phyloP scores from a whole-genome alignment of 2,113 vertebrate genomes.

The Crotalus helleri region DNA sequence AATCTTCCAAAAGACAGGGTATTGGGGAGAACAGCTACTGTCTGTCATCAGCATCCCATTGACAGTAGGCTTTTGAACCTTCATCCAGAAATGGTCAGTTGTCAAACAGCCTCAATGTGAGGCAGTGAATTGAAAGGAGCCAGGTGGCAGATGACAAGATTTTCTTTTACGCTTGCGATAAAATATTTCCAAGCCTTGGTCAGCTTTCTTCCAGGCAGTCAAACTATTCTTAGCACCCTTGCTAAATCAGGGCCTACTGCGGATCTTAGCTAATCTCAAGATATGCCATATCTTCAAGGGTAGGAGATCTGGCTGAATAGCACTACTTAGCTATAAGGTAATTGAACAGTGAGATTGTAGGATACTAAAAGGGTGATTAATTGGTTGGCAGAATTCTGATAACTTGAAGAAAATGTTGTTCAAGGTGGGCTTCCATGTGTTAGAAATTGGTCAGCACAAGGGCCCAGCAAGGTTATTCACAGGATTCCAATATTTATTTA shows the following conservation, averaged over 20 bases:
- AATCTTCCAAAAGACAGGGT: slow-evolving; percentile 41
- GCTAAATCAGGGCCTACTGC: slow-evolving; percentile 49
- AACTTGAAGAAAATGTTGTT: slow-evolving; percentile 47
- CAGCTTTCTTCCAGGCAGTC: slow-evolving; percentile 64
- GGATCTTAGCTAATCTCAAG: slow-evolving; percentile 56
- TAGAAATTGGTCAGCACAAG: slow-evolving; percentile 51
- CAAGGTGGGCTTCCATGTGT: slow-evolving; percentile 37
- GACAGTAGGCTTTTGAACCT: slow-evolving; percentile 60
- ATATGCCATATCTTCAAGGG: slow-evolving; percentile 62
- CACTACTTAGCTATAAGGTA: slow-evolving; percentile 53
- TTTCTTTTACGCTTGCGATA: slow-evolving; percentile 67
- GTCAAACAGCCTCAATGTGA: slow-evolving; percentile 44
- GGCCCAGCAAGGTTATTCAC: slow-evolving; percentile 64
- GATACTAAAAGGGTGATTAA: slow-evolving; percentile 55
- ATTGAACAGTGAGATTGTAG: slow-evolving; percentile 59
- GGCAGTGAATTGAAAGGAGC: slow-evolving; percentile 53
- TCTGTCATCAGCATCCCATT: slow-evolving; percentile 56
- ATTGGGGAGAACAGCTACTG: slow-evolving; percentile 59
- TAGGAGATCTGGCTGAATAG: slow-evolving; percentile 57
- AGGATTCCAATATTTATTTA: slow-evolving; percentile 28
- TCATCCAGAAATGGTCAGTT: slow-evolving; percentile 52
- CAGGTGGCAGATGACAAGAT: slow-evolving; percentile 53
- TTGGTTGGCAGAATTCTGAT: slow-evolving; percentile 57
- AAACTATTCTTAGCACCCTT: slow-evolving; percentile 63
- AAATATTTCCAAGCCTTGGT: slow-evolving; percentile 67